Evolutionary conservation across 1,140 invertebrate species (phyloP).

Genomic region (Charaxes varanes): DNA sequence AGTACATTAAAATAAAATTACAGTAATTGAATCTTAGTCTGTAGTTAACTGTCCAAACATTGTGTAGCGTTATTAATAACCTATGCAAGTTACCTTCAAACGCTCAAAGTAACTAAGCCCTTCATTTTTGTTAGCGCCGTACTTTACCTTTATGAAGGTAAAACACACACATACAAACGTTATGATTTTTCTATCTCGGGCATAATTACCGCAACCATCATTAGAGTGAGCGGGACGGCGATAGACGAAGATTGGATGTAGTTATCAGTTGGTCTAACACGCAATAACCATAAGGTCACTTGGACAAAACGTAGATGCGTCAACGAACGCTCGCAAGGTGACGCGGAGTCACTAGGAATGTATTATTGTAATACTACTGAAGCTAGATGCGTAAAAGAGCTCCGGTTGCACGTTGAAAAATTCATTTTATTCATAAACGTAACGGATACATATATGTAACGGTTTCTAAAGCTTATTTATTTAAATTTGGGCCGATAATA

Average conservation of each 20-base stretch:
- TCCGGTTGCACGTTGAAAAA: constrained; percentile 49
- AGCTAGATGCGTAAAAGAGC: constrained; percentile 40
- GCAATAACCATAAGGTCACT: constrained; percentile 62
- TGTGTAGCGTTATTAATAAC: constrained; percentile 52
- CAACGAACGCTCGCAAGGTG: constrained; percentile 70
- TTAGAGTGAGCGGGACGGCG: constrained; percentile 48
- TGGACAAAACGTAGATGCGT: constrained; percentile 68
- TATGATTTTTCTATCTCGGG: constrained; percentile 50
- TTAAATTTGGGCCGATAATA: constrained; percentile 21
- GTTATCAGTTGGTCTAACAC: constrained; percentile 60
- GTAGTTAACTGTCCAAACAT: constrained; percentile 18
- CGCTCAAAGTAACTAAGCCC: constrained; percentile 57
- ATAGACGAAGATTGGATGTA: constrained; percentile 44
- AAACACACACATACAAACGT: constrained; percentile 46
- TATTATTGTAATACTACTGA: constrained; percentile 56
- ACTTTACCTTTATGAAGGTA: constrained; percentile 65
- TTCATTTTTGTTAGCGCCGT: constrained; percentile 70
- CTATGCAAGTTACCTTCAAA: constrained; percentile 59
- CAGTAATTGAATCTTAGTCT: constrained; percentile 3
- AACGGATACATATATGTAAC: constrained; percentile 46
- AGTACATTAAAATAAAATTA: too few relatives aligned
- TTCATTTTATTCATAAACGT: constrained; percentile 46
- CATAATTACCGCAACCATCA: constrained; percentile 18
- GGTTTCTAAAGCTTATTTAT: constrained; percentile 27
- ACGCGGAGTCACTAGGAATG: constrained; percentile 65